phyloP scores from a whole-genome alignment of 2,888 invertebrate species.

The Torymus auratus region DNA sequence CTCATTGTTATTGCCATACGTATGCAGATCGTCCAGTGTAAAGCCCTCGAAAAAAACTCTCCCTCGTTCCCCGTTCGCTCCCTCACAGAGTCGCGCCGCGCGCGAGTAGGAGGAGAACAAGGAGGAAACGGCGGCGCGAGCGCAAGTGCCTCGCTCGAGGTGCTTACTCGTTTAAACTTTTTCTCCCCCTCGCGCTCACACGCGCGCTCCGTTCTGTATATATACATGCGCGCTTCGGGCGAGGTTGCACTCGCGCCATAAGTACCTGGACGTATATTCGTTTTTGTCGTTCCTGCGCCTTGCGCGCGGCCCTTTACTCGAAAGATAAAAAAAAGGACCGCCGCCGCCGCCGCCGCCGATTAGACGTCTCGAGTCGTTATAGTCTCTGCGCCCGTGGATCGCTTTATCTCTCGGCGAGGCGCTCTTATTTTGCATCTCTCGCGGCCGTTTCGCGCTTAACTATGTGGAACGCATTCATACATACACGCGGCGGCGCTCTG shows the following conservation, averaged over 20 bases:
- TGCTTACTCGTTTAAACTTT: conserved; percentile 49
- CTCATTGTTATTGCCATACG: conserved; percentile 33
- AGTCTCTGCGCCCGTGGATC: conserved; percentile 50
- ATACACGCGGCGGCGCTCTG: background rate
- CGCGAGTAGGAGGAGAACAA: background rate
- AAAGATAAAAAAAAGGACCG: background rate
- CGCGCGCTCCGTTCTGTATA: background rate
- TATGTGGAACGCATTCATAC: conserved; percentile 57
- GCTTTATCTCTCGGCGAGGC: conserved; percentile 39
- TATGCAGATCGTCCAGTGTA: conserved; percentile 31
- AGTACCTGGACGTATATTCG: conserved; percentile 17
- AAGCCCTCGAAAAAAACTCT: conserved; percentile 11
- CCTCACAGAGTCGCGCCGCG: background rate
- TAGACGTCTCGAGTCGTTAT: conserved; percentile 61
- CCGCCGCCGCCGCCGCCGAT: conserved; percentile 45
- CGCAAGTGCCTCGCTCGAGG: conserved; percentile 50
- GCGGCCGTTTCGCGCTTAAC: conserved; percentile 54
- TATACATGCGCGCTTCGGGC: conserved; percentile 18
- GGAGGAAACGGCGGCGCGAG: conserved; percentile 6
- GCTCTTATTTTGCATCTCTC: conserved; percentile 8
- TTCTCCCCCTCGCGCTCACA: conserved; percentile 7
- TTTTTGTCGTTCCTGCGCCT: conserved; percentile 22
- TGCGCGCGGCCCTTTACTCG: background rate
- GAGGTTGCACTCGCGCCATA: conserved; percentile 17
- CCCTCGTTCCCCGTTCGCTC: too few relatives aligned